Percentiles rank a stretch among this genome's conserved stretches.
These are phyloP conservation scores for Marmota flaviventris DNA, from an alignment of 2,113 vertebrate genomes.

Conservation along the genomic window DNA sequence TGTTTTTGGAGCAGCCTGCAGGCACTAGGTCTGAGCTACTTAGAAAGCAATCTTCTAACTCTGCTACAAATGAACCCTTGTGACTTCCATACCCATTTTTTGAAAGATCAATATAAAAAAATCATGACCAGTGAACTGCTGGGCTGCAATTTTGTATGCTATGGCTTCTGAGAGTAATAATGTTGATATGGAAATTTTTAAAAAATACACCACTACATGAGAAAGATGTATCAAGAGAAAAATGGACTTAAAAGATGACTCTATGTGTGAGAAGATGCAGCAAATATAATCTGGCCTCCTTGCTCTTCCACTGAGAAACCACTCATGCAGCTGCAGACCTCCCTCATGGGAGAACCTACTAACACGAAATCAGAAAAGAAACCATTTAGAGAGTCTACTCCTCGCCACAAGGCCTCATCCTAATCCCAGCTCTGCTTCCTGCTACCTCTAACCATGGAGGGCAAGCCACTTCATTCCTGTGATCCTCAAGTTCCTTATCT, in stretches of 20 bases:
- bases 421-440: not conserved
- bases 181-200: not conserved
- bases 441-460: not conserved
- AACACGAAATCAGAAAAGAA: not conserved
- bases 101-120: not conserved
- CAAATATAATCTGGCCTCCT: not conserved
- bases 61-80: accelerated
- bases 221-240: not conserved
- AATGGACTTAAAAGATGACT: not conserved
- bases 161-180: not conserved
- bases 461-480: not conserved
- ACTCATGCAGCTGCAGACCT: not conserved
- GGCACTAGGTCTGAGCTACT: not conserved
- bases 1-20: accelerated
- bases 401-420: accelerated
- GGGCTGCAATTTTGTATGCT: not conserved
- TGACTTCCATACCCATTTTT: not conserved
- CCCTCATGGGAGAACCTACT: accelerated
- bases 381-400: not conserved
- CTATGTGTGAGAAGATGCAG: not conserved
- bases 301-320: not conserved
- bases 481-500: not conserved
- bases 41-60: not conserved
- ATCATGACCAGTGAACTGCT: not conserved
- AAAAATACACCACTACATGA: not conserved